Evolutionary conservation across 2,113 vertebrate species (phyloP), one percentile per base, ranked within the genome.

Genomic region (Zingel zingel): DNA sequence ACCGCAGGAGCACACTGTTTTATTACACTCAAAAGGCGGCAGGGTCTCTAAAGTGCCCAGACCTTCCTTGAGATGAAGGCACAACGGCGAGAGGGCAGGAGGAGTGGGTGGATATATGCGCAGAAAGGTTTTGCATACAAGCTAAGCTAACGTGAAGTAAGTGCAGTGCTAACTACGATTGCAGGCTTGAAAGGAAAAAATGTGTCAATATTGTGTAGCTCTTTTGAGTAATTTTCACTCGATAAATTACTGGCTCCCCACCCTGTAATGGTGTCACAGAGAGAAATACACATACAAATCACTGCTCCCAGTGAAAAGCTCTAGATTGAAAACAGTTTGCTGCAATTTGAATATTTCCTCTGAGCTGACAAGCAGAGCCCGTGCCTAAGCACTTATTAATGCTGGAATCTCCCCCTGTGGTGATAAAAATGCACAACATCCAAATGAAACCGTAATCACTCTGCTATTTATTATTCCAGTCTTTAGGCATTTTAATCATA

Each of bases 381-480:
- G 45, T 76, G 66, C 47, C 39, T 21, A 74, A 83, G 62, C 63
- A 50, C 76, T 74, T 85, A 65, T 79, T 84, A 77, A 62, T 61
- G 59, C 74, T 77, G 75, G 62, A 64, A 68, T 81, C 39, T 74
- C 65, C 77, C 74, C 75, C 80, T 23, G 59, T 54, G 66, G 78
- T 76, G 66, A 81, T 68, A 19, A 30, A 86, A 86, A 87, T 76
- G 64, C 75, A 85, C 67, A 82, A 62, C 67, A 74, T 83, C 74
- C 36, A 81, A 89, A 85, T 88, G 53, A 84, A 89, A 90, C 64
- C 57, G 30, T 66, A 86, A 85, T 84, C 65, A 87, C 54, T 48
- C 70, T 21, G 23, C 77, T 87, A 86, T 88, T 87, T 89, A 87
- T 91, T 87, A 86, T 84, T 86, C 65, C 64, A 74, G 27, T 81